Base-by-base conservation (phyloP, 1,140 invertebrate species). In the Neotoxoptera formosana region DNA sequence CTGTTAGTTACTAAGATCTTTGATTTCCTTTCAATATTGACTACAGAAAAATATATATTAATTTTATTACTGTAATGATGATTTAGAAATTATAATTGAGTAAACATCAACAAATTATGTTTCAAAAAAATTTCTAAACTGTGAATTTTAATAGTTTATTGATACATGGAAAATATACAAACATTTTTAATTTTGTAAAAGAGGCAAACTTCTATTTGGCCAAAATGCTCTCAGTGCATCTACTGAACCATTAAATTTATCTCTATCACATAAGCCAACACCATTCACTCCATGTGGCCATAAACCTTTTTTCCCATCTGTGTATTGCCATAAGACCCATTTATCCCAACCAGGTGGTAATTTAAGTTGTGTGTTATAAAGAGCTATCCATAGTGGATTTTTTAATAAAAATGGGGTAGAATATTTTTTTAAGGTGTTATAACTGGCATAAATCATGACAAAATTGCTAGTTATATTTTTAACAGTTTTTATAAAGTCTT, bases 271-370 rank as follows among this genome's bases (percentile, higher is more conserved):
- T n/a, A 56, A 41, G 8, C 89, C 89, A 67, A 90, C 21, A n/a
- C 89, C 56, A 9, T 67, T 67, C 7, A 90, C 89, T 90, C n/a
- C 30, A 90, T 90, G 89, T n/a, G 89, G 53, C 53, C 36, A 45
- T 60, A 11, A 11, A 67, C 53, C 53, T 3, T 45, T 90, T 67
- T 45, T 90, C 1, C 67, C 91, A 67, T 94, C 60, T 25, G 93
- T 93, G 21, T 94, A 94, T 84, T 94, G 93, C 93, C 93, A 94
- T 41, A 94, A 48, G 17, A 47, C 48, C 93, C 93, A 94, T 11
- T 92, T 81, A 51, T 48, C n/a, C 91, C 91, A 90, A 36, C 92
- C 86, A 8, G 7, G 41, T 0, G 93, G 93, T 47, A 94, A 25
- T 53, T 47, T 93, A n/a, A 93, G 34, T n/a, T 9, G 2, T 41